These are phyloP conservation scores for Chaetophractus vellerosus DNA, from an alignment of 2,797 vertebrate genomes.

Conservation along the genomic window DNA sequence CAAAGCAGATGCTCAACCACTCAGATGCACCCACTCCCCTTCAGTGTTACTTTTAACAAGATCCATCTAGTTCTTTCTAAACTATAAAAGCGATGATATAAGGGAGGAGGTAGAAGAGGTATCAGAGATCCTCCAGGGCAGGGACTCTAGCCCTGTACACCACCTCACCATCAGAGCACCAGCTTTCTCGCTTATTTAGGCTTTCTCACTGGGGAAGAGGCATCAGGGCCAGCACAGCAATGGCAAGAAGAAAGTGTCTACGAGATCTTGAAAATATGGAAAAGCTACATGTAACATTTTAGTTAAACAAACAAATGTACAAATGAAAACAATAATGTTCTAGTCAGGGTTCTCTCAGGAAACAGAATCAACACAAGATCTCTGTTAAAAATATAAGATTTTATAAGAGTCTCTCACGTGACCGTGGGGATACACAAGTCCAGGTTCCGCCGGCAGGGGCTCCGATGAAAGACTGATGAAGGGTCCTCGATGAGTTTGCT, in stretches of 20 bases:
- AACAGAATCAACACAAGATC: too few relatives aligned
- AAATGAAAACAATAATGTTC: too few relatives aligned
- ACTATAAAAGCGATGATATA: neutral
- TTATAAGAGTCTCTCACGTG: too few relatives aligned
- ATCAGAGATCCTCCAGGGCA: accelerated
- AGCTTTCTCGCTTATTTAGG: neutral
- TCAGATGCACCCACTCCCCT: too few relatives aligned
- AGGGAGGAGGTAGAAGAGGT: neutral
- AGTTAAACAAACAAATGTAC: neutral
- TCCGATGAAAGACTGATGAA: too few relatives aligned
- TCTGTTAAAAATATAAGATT: too few relatives aligned
- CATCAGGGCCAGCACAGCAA: neutral
- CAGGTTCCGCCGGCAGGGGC: too few relatives aligned
- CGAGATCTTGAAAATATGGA: neutral
- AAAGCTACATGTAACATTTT: neutral
- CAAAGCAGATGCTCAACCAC: too few relatives aligned
- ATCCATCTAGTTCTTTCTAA: neutral
- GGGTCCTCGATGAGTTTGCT: too few relatives aligned
- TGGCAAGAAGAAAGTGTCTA: neutral
- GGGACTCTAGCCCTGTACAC: accelerated
- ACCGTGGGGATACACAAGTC: too few relatives aligned
- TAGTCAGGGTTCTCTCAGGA: too few relatives aligned
- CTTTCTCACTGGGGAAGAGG: neutral
- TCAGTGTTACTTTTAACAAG: neutral
- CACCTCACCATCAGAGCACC: accelerated